phyloP scores from a whole-genome alignment of 2,797 vertebrate species.

The Adrianichthys oophorus region DNA sequence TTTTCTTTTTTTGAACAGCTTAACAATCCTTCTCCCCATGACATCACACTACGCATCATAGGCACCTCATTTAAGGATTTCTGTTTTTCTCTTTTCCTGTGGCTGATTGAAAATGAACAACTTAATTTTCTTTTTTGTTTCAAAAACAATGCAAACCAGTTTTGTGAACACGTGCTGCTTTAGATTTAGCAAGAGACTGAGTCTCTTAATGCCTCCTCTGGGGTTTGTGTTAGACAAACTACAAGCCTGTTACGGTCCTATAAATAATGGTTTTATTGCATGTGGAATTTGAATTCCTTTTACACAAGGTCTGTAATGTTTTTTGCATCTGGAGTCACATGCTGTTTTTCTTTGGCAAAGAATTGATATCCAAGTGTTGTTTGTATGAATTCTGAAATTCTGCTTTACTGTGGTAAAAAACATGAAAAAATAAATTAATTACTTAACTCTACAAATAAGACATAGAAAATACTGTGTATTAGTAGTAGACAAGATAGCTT shows the following conservation, averaged over 20 bases:
- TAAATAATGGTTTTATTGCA: constrained; percentile 82
- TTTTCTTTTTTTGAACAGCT: constrained; percentile 60
- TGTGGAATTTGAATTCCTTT: constrained; percentile 75
- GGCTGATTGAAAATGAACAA: constrained; percentile 43
- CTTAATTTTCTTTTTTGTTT: constrained; percentile 51
- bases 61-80: constrained; percentile 55
- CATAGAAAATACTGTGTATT: too few relatives aligned
- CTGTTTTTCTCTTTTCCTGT: constrained; percentile 68
- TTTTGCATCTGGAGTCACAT: constrained; percentile 67
- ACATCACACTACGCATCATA: constrained; percentile 72
- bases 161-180: constrained; percentile 43
- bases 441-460: too few relatives aligned
- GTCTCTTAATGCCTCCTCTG: constrained; percentile 69
- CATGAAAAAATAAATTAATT: too few relatives aligned
- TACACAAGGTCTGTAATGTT: constrained; percentile 68
- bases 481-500: too few relatives aligned
- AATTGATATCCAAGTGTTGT: constrained; percentile 17
- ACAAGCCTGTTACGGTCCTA: constrained; percentile 79
- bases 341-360: constrained; percentile 26
- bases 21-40: constrained; percentile 76
- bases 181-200: constrained; percentile 39
- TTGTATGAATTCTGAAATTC: constrained; percentile 10
- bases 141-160: constrained; percentile 47
- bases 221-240: constrained; percentile 80
- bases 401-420: background rate